Evolutionary conservation across 2,797 vertebrate genomes (phyloP), one percentile per base, ranked within the genome.

Genomic region (Danio choprae): DNA sequence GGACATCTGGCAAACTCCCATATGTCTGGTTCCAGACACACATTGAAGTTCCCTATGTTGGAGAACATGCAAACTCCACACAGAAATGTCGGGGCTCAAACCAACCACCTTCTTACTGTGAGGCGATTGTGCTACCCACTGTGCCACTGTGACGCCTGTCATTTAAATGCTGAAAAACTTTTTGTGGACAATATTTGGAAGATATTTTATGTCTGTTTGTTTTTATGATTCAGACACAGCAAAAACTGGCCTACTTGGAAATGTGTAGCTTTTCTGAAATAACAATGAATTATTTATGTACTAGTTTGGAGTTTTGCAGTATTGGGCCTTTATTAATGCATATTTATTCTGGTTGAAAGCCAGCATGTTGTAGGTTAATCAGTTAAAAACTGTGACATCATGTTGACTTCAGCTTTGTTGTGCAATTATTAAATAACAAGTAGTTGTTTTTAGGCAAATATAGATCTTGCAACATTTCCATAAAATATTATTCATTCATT

Each of bases 331-430:
- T 56, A 40, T 22, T 48, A 10, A 67, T 56, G 29, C 55, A 69
- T 69, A 51, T 78, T 70, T 46, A 68, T 65, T 70, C 55, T 51
- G 43, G 53, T 63, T 63, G 22, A 74, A 74, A 60, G 73, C 22
- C 44, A 65, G 56, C 51, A 50, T 67, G n/a, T 78, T 78, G 43
- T 41, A 46, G 11, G 50, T 60, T 55, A 69, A 59, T 43, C 44
- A 16, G 10, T 36, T 69, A 11, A 68, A 77, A 48, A 59, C 0
- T 4, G 15, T 44, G 50, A 65, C 50, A 65, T 76, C 13, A 12
- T 55, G 13, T 43, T 41, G 36, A 36, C 48, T 40, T 75, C 36
- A 20, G n/a, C 38, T 51, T 64, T 76, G 48, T 20, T n/a, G 18
- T 29, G 15, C 50, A 76, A 12, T 56, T 59, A 48, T 20, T 53